Evolutionary conservation across 2,113 vertebrate species (phyloP).

Genomic region (Pelmatolapia mariae): DNA sequence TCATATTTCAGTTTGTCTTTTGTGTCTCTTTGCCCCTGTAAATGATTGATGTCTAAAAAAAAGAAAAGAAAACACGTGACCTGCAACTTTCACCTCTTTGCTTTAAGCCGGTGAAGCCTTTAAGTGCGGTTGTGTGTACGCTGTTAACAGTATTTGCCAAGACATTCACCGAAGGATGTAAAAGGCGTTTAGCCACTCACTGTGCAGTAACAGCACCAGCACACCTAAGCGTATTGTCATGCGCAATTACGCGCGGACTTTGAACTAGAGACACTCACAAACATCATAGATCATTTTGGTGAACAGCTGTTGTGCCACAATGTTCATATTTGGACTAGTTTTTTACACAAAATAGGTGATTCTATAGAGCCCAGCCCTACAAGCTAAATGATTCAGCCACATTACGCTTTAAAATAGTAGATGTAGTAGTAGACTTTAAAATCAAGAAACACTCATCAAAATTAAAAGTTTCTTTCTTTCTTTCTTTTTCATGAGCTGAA

Average conservation of each 20-base stretch:
- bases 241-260: constrained; percentile 5
- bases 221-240: background rate
- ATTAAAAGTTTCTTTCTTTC: background rate
- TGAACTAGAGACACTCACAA: background rate
- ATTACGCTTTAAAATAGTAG: background rate
- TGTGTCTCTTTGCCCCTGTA: background rate
- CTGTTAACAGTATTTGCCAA: background rate
- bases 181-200: background rate
- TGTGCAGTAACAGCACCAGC: background rate
- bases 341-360: background rate
- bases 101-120: background rate
- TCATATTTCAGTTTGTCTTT: background rate
- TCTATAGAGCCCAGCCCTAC: background rate
- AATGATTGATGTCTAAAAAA: background rate
- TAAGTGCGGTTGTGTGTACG: background rate
- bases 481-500: background rate
- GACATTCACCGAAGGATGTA: background rate
- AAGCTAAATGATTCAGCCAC: background rate
- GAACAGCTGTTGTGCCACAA: background rate
- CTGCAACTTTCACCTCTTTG: background rate
- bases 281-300: background rate
- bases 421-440: background rate
- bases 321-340: background rate
- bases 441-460: background rate
- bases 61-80: background rate